phyloP scores from a whole-genome alignment of 2,888 invertebrate species.

The Cepaea hortensis region DNA sequence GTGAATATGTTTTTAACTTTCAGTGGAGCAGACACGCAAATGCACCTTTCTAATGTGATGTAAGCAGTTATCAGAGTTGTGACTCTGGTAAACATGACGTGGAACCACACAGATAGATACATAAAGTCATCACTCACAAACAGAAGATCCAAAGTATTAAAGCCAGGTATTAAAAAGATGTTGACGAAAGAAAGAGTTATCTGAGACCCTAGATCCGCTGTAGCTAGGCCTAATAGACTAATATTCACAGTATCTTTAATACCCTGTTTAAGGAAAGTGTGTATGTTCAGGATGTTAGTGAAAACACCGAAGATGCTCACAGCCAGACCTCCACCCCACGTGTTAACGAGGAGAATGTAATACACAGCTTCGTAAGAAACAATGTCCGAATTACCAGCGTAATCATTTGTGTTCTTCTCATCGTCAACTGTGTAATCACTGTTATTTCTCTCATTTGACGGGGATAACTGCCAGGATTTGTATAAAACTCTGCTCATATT shows the following conservation, averaged over 20 bases:
- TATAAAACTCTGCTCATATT: too few species aligned
- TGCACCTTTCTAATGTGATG: constrained; percentile 12
- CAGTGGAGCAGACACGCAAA: constrained; percentile 5
- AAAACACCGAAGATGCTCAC: background rate
- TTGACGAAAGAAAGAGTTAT: background rate
- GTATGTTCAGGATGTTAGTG: constrained; percentile 9
- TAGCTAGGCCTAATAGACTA: background rate
- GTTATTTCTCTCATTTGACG: too few species aligned
- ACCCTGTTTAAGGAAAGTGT: background rate
- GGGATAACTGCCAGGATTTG: too few species aligned
- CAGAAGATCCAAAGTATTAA: background rate
- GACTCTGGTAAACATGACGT: background rate
- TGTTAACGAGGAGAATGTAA: background rate
- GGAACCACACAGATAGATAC: background rate
- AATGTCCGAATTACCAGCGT: too few species aligned
- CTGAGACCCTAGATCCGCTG: background rate
- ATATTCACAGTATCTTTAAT: background rate
- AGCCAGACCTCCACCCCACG: background rate
- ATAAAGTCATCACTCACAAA: background rate
- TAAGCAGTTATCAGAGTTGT: constrained; percentile 17
- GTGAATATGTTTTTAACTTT: background rate
- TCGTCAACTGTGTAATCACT: too few species aligned
- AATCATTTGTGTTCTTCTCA: too few species aligned
- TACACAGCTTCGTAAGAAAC: background rate
- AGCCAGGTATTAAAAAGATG: background rate